Conservation (phyloP, 2,797 vertebrate genomes). For the Sebastes steindachneri region DNA sequence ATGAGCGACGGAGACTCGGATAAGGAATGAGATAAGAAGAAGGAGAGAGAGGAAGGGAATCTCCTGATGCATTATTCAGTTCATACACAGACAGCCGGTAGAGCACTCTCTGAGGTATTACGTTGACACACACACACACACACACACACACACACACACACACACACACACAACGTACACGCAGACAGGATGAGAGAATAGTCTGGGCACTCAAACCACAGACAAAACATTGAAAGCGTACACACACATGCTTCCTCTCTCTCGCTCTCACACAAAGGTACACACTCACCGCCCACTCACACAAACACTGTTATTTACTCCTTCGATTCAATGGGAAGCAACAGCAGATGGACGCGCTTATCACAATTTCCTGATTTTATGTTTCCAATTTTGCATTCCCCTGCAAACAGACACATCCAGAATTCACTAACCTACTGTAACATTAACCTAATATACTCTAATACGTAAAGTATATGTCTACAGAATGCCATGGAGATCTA, state of each 20-base stretch:
- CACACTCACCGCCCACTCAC: background rate
- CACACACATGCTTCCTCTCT: slow-evolving; percentile 50
- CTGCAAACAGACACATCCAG: background rate
- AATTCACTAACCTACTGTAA: background rate
- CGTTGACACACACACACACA: background rate
- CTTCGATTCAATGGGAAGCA: background rate
- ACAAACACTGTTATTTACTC: slow-evolving; percentile 25
- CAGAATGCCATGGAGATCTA: background rate
- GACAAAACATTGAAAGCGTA: slow-evolving; percentile 58
- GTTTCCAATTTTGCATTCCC: background rate
- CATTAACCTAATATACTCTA: background rate
- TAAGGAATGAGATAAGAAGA: slow-evolving; percentile 26
- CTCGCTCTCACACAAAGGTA: slow-evolving; percentile 38
- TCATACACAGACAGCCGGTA: slow-evolving; percentile 60
- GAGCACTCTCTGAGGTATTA: slow-evolving; percentile 54
- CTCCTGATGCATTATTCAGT: slow-evolving; percentile 77
- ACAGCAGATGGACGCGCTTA: slow-evolving; percentile 13
- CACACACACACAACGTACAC: background rate
- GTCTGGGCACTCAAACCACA: slow-evolving; percentile 58
- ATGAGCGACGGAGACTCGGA: slow-evolving; percentile 16
- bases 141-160: slow-evolving; percentile 18
- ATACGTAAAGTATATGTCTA: background rate
- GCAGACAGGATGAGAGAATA: slow-evolving; percentile 35
- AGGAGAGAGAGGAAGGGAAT: slow-evolving; percentile 31
- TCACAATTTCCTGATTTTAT: slow-evolving; percentile 12